phyloP scores from a whole-genome alignment of 2,797 vertebrate genomes.

The Spinus olivaceus region DNA sequence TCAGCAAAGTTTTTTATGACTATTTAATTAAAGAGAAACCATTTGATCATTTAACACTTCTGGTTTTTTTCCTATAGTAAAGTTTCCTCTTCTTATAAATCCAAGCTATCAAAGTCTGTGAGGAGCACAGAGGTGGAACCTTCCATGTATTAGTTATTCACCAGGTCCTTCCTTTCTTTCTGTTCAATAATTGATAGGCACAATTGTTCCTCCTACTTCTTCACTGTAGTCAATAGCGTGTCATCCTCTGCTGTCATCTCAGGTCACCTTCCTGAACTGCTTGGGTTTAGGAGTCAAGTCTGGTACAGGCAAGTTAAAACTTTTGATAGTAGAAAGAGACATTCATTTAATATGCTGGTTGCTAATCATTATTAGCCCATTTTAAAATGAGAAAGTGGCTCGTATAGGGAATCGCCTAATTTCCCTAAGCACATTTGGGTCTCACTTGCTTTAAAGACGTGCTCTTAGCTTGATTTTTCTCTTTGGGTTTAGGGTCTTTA shows the following conservation, averaged over 20 bases:
- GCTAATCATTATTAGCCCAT: constrained; percentile 50
- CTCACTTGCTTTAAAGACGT: constrained; percentile 49
- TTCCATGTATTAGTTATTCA: constrained; percentile 36
- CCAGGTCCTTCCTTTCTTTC: constrained; percentile 44
- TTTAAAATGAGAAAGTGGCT: constrained; percentile 60
- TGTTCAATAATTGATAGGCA: constrained; percentile 53
- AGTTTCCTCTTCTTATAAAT: not conserved
- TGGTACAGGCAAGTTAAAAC: constrained; percentile 41
- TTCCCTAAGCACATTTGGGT: constrained; percentile 62
- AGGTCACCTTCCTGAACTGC: constrained; percentile 55
- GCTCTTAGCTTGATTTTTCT: constrained; percentile 66
- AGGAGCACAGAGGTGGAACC: constrained; percentile 9
- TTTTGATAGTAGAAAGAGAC: constrained; percentile 54
- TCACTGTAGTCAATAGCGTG: constrained; percentile 52
- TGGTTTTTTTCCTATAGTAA: not conserved
- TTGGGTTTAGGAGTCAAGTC: constrained; percentile 54
- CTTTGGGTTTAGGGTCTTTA: constrained; percentile 69
- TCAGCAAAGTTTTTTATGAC: not conserved
- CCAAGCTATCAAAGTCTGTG: not conserved
- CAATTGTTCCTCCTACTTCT: constrained; percentile 44
- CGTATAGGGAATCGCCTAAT: constrained; percentile 56
- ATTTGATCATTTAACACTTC: not conserved
- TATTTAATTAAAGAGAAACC: not conserved
- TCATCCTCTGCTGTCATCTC: constrained; percentile 53
- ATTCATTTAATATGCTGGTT: constrained; percentile 59